Percentiles rank a stretch among this genome's conserved stretches.
Evolutionary conservation across 1,140 invertebrate species (phyloP).

Genomic region (Nomia melanderi): DNA sequence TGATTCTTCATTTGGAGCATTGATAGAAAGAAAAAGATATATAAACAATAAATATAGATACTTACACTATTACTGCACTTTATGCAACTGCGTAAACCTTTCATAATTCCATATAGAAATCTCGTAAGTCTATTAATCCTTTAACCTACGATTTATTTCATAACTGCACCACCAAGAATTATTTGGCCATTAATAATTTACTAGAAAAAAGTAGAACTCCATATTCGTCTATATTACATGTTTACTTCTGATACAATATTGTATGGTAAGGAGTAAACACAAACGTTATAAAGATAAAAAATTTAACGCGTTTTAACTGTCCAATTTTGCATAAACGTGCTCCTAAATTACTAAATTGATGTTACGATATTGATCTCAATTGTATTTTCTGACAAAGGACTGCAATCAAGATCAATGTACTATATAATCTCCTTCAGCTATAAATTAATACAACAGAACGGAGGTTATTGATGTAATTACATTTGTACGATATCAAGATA

Average conservation of each 20-base stretch:
- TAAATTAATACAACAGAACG: neutral
- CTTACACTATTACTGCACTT: no score
- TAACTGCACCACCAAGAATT: no score
- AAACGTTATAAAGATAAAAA: neutral
- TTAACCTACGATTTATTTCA: no score
- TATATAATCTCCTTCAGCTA: neutral
- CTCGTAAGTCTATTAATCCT: neutral
- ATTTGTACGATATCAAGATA: neutral
- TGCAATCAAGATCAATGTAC: neutral
- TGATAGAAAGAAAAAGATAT: no score
- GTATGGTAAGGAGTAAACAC: no score
- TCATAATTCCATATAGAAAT: neutral
- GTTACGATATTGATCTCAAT: neutral
- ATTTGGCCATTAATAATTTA: no score
- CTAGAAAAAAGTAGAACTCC: no score
- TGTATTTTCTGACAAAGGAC: neutral
- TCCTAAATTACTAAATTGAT: neutral
- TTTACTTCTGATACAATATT: no score
- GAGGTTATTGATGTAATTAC: neutral
- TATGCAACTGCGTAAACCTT: neutral
- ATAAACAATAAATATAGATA: no score
- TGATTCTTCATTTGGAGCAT: no score
- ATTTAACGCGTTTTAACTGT: neutral
- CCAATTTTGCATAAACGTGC: neutral
- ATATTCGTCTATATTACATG: no score